Conservation (phyloP, 1,140 invertebrate species). For the Solenopsis fugax region DNA sequence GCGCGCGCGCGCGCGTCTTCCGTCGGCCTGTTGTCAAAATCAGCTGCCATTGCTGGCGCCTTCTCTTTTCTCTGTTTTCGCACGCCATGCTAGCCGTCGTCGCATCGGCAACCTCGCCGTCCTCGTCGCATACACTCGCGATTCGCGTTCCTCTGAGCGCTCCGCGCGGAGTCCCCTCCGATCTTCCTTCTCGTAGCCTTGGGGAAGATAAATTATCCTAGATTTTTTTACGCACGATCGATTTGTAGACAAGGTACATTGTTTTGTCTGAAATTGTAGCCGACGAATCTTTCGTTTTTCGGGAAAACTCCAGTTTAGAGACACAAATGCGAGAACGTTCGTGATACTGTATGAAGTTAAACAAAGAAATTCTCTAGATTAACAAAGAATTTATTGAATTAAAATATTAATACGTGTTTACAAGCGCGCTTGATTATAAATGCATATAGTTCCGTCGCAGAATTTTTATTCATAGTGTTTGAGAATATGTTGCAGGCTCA, state of each 20-base stretch:
- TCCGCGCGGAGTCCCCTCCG: background rate
- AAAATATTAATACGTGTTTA: background rate
- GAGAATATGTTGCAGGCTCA: conserved; percentile 64
- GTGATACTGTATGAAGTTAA: background rate
- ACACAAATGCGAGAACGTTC: background rate
- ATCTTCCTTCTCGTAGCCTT: background rate
- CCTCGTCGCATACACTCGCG: background rate
- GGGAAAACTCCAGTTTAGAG: background rate
- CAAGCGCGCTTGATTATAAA: background rate
- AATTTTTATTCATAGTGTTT: conserved; percentile 35
- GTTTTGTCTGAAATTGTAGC: background rate
- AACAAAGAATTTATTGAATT: conserved; percentile 7
- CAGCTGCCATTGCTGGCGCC: conserved; percentile 85
- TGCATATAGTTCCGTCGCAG: background rate
- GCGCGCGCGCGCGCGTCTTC: conserved; percentile 47
- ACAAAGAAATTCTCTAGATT: background rate
- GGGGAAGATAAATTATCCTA: background rate
- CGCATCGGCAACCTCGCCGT: conserved; percentile 32
- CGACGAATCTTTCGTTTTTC: no score
- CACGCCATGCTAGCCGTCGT: conserved; percentile 11
- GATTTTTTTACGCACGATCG: background rate
- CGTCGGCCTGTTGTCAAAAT: conserved; percentile 85
- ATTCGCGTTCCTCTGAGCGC: background rate
- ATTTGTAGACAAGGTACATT: background rate
- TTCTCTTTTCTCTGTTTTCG: conserved; percentile 31